phyloP scores from a whole-genome alignment of 2,113 vertebrate species.

The Pionites leucogaster region DNA sequence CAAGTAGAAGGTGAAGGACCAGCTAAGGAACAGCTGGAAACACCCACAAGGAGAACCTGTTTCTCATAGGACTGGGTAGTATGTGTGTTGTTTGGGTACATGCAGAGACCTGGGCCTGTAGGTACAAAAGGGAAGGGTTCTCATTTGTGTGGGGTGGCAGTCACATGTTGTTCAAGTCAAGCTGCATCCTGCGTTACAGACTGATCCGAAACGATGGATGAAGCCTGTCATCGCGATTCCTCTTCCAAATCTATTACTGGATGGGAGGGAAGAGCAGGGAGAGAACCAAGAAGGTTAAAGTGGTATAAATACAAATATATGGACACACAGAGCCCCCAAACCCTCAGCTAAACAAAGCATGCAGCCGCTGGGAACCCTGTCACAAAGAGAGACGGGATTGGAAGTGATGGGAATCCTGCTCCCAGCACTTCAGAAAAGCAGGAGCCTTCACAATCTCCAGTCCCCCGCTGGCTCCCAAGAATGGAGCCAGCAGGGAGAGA shows the following conservation, averaged over 20 bases:
- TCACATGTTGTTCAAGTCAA: not conserved
- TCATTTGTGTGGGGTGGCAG: not conserved
- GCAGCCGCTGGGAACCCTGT: not conserved
- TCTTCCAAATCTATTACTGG: not conserved
- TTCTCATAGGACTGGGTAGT: accelerated
- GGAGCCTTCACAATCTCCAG: slow-evolving; percentile 39
- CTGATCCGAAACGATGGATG: not conserved
- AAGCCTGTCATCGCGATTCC: not conserved
- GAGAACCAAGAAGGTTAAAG: not conserved
- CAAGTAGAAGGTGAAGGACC: not conserved
- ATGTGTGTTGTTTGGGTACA: not conserved
- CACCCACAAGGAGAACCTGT: not conserved
- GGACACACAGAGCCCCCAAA: not conserved
- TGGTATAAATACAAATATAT: not conserved
- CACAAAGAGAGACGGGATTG: not conserved
- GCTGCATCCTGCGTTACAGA: not conserved
- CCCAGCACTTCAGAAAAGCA: slow-evolving; percentile 18
- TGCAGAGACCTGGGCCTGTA: not conserved
- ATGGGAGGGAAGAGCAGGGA: not conserved
- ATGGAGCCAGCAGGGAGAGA: slow-evolving; percentile 56
- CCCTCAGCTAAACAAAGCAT: not conserved
- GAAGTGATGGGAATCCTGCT: slow-evolving; percentile 45
- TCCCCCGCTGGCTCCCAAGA: slow-evolving; percentile 43
- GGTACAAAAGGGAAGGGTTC: not conserved
- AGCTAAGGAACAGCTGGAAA: not conserved